Percentiles rank a stretch among this genome's conserved stretches.
phyloP scores from a whole-genome alignment of 2,113 vertebrate species.

The Platysternon megacephalum region DNA sequence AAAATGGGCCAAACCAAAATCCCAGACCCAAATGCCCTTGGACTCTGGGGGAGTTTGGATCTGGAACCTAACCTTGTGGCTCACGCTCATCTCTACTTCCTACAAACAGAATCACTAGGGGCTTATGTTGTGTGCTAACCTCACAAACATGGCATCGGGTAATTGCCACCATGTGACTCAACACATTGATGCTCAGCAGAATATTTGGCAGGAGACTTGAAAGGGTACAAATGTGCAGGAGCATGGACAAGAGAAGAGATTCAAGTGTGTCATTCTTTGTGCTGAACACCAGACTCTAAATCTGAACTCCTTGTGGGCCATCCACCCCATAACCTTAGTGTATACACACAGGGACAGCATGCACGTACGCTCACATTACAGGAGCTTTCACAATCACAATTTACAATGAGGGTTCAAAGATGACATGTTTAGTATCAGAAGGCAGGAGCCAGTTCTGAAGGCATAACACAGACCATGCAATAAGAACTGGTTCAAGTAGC shows the following conservation, averaged over 20 bases:
- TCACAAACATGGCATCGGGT: not conserved
- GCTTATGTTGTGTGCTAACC: not conserved
- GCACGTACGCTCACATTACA: fast-evolving
- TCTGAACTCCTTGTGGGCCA: not conserved
- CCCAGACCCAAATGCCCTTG: no score
- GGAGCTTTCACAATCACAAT: not conserved
- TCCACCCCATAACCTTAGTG: not conserved
- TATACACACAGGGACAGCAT: fast-evolving
- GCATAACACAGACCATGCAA: not conserved
- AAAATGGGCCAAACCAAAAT: fast-evolving
- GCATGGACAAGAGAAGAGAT: not conserved
- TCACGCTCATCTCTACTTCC: not conserved
- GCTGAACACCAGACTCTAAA: not conserved
- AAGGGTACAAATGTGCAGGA: not conserved
- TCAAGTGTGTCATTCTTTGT: not conserved
- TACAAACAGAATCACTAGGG: fast-evolving
- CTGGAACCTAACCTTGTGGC: not conserved
- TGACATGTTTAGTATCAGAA: not conserved
- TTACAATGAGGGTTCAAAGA: fast-evolving
- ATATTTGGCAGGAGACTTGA: not conserved
- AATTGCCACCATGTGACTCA: not conserved
- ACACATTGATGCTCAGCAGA: not conserved
- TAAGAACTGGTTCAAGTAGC: not conserved
- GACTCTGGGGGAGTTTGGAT: not conserved
- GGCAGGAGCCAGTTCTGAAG: not conserved